Conservation (phyloP, 2,113 vertebrate genomes). For the Camelus dromedarius region DNA sequence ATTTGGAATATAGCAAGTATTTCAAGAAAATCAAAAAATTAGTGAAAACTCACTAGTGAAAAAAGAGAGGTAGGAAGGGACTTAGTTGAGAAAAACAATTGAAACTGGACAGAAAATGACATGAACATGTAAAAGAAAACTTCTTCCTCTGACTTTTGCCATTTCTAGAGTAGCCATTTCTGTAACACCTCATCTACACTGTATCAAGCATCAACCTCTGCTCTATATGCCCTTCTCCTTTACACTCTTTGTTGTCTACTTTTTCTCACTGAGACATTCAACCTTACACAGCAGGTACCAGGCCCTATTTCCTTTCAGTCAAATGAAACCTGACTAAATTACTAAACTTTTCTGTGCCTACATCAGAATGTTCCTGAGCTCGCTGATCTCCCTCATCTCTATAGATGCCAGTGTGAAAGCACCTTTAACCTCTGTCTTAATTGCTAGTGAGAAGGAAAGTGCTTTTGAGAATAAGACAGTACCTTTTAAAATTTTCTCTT, state of each 20-base stretch:
- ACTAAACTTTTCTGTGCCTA: neutral
- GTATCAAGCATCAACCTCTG: neutral
- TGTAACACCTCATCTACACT: neutral
- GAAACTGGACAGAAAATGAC: neutral
- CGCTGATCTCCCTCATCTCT: neutral
- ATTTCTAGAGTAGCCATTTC: neutral
- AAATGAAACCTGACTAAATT: neutral
- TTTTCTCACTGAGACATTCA: neutral
- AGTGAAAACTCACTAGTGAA: neutral
- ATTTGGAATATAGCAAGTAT: neutral
- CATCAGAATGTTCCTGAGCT: neutral
- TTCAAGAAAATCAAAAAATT: slow-evolving; percentile 38
- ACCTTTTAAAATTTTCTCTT: neutral
- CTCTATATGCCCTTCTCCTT: neutral
- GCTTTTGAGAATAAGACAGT: neutral
- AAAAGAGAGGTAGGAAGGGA: neutral
- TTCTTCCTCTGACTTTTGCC: neutral
- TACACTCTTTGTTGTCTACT: neutral
- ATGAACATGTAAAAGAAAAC: neutral
- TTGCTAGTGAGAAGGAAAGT: neutral
- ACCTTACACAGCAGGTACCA: neutral
- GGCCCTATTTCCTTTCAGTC: neutral
- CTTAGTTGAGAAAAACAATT: neutral
- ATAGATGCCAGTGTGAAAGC: neutral
- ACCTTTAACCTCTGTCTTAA: neutral